phyloP scores from a whole-genome alignment of 2,888 invertebrate species.

The Matsumyia berberina region DNA sequence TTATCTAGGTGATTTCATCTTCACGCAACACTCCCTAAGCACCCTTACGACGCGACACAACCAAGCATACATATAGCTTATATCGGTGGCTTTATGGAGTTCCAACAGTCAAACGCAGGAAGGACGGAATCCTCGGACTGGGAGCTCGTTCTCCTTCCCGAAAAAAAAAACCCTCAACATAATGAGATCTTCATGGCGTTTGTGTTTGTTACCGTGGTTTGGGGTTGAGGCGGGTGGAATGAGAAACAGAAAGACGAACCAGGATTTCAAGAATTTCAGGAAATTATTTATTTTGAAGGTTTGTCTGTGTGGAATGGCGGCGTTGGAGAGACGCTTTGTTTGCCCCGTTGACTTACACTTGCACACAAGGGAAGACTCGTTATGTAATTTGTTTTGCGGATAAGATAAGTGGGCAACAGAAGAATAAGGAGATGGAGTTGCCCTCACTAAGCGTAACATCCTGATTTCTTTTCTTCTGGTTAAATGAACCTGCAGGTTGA shows the following conservation, averaged over 20 bases:
- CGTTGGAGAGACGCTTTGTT: conserved; percentile 29
- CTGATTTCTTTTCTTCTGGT: conserved; percentile 27
- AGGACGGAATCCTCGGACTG: conserved; percentile 27
- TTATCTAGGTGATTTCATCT: conserved; percentile 72
- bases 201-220: conserved; percentile 5
- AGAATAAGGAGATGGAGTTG: background rate
- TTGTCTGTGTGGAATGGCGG: conserved; percentile 33
- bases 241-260: background rate
- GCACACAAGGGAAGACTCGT: conserved; percentile 43
- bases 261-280: conserved; percentile 48
- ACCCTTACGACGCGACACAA: conserved; percentile 57
- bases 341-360: conserved; percentile 32
- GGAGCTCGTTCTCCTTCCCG: conserved; percentile 10
- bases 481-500: conserved; percentile 27
- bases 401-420: conserved; percentile 33
- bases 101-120: conserved; percentile 5
- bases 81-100: conserved; percentile 1
- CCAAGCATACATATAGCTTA: conserved; percentile 4
- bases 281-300: conserved; percentile 72
- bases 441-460: conserved; percentile 27
- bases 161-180: conserved; percentile 28
- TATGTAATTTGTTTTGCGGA: conserved; percentile 61
- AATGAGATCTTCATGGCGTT: conserved; percentile 45
- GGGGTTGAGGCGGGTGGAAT: background rate
- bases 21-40: conserved; percentile 56